Evolutionary conservation across 2,797 vertebrate genomes (phyloP), one percentile per base, ranked within the genome.

Genomic region (Prunella strophiata): DNA sequence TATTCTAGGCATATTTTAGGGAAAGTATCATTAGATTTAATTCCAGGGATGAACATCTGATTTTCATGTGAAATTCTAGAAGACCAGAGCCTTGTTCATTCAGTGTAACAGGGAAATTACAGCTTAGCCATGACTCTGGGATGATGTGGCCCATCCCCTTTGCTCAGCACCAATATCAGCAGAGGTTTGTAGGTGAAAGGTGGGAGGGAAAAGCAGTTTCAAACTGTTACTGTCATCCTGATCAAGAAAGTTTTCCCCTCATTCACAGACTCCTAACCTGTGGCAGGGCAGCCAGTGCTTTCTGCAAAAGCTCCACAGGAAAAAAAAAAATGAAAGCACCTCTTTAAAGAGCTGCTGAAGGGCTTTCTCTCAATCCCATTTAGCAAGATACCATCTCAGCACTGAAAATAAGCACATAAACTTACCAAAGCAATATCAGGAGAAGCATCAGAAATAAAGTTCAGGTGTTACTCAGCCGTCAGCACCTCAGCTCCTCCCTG

Each of bases 341-440:
- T 51, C 38, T 66, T 88, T 38, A 19, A 68, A 68, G 55, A 85
- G 61, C 67, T 85, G 88, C 67, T 55, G 9, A 73, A 85, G 59
- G 58, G 74, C 80, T 88, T 85, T 47, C 88, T 75, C 73, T 50
- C 63, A 68, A 19, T 20, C 54, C 21, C 71, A 36, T 78, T 84
- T 14, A 90, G 34, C 57, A 75, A 94, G 93, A 88, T 89, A 79
- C 30, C 88, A 89, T 90, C 74, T 89, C 6, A 94, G 63, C 36
- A n/a, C 58, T 47, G 43, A 59, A 82, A 94, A 89, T 4, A 95
- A 96, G 51, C 18, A 79, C 71, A 48, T 63, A 72, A 80, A 98
- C 97, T 98, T 96, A 98, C 98, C 89, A 19, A 10, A 19, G 71
- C 70, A 27, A 4, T 92, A 77, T 61, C 40, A 2, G 51, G 34